These are phyloP conservation scores for Chymomyza procnemis DNA, from an alignment of 2,888 invertebrate genomes.

Conservation along the genomic window DNA sequence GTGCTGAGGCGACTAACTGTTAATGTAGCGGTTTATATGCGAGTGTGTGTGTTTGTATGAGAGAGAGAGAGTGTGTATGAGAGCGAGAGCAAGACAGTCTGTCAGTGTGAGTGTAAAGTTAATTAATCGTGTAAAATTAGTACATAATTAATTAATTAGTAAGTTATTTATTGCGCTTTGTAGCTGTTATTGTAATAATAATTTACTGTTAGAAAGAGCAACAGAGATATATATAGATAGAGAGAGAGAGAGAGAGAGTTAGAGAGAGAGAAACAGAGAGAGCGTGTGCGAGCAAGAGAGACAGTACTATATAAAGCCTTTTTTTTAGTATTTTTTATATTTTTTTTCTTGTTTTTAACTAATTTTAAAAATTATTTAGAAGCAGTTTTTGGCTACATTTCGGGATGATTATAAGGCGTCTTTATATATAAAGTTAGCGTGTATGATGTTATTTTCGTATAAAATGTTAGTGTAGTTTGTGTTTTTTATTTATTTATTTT, in stretches of 20 bases:
- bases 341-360: no score
- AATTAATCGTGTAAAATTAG: constrained; percentile 27
- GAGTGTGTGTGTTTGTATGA: constrained; percentile 13
- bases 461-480: constrained; percentile 46
- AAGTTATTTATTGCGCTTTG: constrained; percentile 5
- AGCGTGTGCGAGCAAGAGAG: background rate
- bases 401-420: background rate
- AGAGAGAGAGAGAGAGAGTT: background rate
- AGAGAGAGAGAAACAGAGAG: background rate
- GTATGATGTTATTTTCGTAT: constrained; percentile 11
- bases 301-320: background rate
- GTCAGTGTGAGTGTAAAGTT: background rate
- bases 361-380: constrained; percentile 10
- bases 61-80: constrained; percentile 12
- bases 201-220: constrained; percentile 7
- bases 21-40: constrained; percentile 19
- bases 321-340: background rate
- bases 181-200: constrained; percentile 10
- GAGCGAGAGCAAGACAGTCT: no score
- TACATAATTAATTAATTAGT: constrained; percentile 11
- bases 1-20: constrained; percentile 33
- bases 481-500: no score
- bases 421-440: background rate
- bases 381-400: background rate
- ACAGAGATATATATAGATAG: background rate